These are phyloP conservation scores for Drymodes brunneopygia DNA, from an alignment of 2,113 vertebrate genomes.

Conservation along the genomic window DNA sequence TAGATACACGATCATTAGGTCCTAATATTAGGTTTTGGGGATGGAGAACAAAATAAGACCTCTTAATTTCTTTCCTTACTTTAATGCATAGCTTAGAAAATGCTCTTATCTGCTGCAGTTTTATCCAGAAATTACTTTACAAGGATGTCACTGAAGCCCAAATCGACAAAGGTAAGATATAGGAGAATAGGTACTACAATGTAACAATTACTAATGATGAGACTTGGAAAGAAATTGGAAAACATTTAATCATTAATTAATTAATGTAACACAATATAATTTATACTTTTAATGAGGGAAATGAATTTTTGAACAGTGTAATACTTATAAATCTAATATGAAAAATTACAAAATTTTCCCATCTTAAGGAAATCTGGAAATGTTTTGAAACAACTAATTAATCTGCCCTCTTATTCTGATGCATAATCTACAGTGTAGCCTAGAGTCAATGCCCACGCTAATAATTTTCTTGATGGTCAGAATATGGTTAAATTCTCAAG, in stretches of 20 bases:
- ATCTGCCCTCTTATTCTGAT: neutral
- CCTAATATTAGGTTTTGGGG: neutral
- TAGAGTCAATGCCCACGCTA: neutral
- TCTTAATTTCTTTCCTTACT: neutral
- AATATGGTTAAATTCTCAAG: neutral
- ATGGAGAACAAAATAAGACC: neutral
- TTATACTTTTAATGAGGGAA: neutral
- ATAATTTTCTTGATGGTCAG: neutral
- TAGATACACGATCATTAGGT: neutral
- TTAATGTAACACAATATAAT: neutral
- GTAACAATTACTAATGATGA: neutral
- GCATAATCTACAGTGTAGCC: neutral
- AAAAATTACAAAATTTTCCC: neutral
- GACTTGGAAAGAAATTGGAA: neutral
- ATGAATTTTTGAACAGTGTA: neutral
- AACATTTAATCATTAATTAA: neutral
- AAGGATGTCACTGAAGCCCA: neutral
- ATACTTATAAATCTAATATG: neutral
- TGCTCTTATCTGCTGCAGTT: neutral
- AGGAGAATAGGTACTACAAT: neutral
- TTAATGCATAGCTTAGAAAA: neutral
- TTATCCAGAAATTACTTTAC: neutral
- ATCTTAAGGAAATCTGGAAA: neutral
- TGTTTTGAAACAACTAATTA: neutral
- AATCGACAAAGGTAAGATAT: neutral